A percentile compares a stretch with the other conserved stretches of the same genome.
Evolutionary conservation across 2,888 invertebrate species (phyloP).

Genomic region (Caradrina kadenii): DNA sequence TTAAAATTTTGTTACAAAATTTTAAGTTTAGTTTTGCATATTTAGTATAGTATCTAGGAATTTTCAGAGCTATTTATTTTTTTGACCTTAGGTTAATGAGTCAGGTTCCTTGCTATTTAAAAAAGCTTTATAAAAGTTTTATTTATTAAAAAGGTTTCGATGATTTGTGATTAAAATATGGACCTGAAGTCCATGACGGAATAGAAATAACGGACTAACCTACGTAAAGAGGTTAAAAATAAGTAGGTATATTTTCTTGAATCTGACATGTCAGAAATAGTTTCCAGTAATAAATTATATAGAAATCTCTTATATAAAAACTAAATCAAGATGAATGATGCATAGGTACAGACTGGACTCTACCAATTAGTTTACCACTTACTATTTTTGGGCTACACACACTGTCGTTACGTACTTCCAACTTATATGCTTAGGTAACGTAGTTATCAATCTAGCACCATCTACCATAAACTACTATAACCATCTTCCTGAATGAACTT

Average conservation of each 20-base stretch:
- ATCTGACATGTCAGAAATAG: constrained; percentile 17
- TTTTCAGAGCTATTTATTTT: constrained; percentile 20
- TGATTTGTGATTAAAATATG: constrained; percentile 5
- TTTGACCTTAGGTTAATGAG: constrained; percentile 24
- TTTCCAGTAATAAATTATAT: constrained; percentile 6
- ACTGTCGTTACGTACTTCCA: neutral
- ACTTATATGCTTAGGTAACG: neutral
- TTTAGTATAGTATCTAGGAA: constrained; percentile 1
- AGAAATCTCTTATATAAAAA: constrained; percentile 1
- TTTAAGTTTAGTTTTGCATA: constrained; percentile 6
- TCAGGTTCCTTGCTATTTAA: constrained; percentile 30
- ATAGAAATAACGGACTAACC: constrained; percentile 4
- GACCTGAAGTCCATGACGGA: constrained; percentile 12
- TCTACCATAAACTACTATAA: neutral
- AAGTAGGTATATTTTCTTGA: constrained; percentile 1
- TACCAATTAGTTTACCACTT: neutral
- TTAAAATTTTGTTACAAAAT: constrained; percentile 10
- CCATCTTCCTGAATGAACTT: neutral
- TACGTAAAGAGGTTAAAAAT: neutral
- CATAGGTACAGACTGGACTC: neutral
- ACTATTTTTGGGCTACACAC: neutral
- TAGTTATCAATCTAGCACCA: neutral
- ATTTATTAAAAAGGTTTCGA: constrained; percentile 1
- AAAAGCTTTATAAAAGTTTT: constrained; percentile 22
- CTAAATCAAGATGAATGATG: constrained; percentile 5